These are phyloP conservation scores for Gymnothorax reevesii DNA, from an alignment of 2,797 vertebrate genomes.

Conservation along the genomic window DNA sequence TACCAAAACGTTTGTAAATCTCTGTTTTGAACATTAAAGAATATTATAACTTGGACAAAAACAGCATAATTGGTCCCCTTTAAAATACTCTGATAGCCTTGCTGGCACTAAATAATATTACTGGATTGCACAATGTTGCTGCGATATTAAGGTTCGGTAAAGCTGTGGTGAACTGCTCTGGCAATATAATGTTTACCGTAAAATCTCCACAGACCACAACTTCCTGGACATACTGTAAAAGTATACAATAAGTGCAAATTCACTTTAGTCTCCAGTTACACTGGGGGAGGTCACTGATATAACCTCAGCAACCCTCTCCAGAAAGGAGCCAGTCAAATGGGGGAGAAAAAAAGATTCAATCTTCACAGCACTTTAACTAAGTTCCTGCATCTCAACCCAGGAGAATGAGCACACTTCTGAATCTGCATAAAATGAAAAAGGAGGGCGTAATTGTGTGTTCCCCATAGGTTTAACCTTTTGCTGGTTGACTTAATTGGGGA, in stretches of 20 bases:
- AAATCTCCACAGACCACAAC: neutral
- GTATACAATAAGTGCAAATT: neutral
- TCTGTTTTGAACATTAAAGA: neutral
- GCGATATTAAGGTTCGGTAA: too few relatives aligned
- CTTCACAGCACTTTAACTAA: neutral
- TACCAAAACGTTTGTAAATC: too few relatives aligned
- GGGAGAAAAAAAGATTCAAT: neutral
- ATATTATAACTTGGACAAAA: neutral
- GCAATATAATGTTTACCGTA: neutral
- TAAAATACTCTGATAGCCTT: too few relatives aligned
- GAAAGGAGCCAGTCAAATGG: neutral
- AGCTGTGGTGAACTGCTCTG: too few relatives aligned
- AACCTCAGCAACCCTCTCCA: neutral
- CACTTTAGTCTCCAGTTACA: neutral
- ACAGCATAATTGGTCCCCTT: neutral
- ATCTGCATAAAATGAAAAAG: slow-evolving; percentile 13
- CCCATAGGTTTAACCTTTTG: slow-evolving; percentile 56
- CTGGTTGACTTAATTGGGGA: slow-evolving; percentile 71
- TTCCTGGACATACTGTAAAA: neutral
- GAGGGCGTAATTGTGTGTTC: slow-evolving; percentile 66
- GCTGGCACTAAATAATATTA: neutral
- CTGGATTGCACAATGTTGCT: neutral
- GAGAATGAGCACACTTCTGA: neutral
- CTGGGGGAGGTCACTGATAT: neutral
- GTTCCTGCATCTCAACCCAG: neutral